phyloP scores from a whole-genome alignment of 2,888 invertebrate genomes.

The Phytoseiulus persimilis region DNA sequence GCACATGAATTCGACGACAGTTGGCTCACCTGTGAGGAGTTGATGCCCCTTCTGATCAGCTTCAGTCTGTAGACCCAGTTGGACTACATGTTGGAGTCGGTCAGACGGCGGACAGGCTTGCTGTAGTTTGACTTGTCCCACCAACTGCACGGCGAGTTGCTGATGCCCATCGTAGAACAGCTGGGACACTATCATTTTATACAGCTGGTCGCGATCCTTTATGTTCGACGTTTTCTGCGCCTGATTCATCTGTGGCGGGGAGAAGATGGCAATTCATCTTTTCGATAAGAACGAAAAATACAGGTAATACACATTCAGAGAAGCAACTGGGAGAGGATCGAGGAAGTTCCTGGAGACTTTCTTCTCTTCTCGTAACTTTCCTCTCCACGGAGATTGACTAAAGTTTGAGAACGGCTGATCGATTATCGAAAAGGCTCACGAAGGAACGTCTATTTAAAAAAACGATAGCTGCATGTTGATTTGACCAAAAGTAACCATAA shows the following conservation, averaged over 20 bases:
- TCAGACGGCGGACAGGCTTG: constrained; percentile 94
- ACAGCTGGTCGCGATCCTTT: constrained; percentile 20
- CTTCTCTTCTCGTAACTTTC: too few relatives aligned
- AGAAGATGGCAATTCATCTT: not conserved
- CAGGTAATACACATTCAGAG: too few relatives aligned
- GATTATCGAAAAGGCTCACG: too few relatives aligned
- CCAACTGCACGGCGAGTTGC: constrained; percentile 74
- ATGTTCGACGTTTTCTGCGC: not conserved
- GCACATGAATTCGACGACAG: not conserved
- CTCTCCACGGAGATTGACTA: too few relatives aligned
- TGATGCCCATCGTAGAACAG: constrained; percentile 95
- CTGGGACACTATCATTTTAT: constrained; percentile 55
- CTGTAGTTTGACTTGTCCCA: constrained; percentile 75
- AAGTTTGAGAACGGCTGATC: too few relatives aligned
- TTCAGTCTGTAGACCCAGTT: constrained; percentile 74
- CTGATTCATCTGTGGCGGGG: constrained; percentile 7
- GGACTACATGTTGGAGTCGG: constrained; percentile 72
- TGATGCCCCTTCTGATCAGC: constrained; percentile 53
- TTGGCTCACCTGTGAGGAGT: constrained; percentile 5
- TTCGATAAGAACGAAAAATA: not conserved
- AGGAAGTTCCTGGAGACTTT: too few relatives aligned
- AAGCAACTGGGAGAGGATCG: too few relatives aligned
- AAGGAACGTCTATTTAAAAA: too few relatives aligned
- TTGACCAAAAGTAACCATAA: too few relatives aligned
- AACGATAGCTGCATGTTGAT: too few relatives aligned